phyloP scores from a whole-genome alignment of 2,888 invertebrate species.

The Aphidoletes aphidimyza region DNA sequence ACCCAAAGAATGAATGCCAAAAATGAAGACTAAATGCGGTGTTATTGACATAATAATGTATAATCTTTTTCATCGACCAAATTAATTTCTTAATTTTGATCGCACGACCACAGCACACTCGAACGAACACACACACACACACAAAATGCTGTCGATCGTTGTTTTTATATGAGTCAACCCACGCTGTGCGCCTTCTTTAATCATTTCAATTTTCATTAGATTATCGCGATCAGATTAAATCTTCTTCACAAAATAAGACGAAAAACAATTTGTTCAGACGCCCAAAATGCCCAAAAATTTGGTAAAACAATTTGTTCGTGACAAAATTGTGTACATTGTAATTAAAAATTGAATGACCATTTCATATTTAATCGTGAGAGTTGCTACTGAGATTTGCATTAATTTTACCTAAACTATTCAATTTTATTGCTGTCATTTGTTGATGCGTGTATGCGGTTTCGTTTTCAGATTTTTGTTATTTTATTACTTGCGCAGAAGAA shows the following conservation, averaged over 20 bases:
- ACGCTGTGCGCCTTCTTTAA: background rate
- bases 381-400: constrained; percentile 15
- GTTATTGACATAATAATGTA: constrained; percentile 43
- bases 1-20: background rate
- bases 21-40: background rate
- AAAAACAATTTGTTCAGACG: background rate
- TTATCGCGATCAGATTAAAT: background rate
- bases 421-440: constrained; percentile 2
- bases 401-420: background rate
- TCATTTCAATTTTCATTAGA: background rate
- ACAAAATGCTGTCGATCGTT: background rate
- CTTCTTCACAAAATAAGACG: background rate
- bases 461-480: background rate
- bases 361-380: background rate
- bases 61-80: background rate
- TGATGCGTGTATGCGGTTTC: constrained; percentile 8
- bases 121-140: background rate
- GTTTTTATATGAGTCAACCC: background rate
- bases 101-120: background rate
- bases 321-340: background rate
- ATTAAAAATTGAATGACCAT: background rate
- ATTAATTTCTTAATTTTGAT: constrained; percentile 39
- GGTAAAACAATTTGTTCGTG: background rate
- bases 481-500: background rate
- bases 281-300: background rate